These are phyloP conservation scores for Hyperoplus lanceolatus DNA, from an alignment of 2,797 vertebrate genomes.

Conservation along the genomic window DNA sequence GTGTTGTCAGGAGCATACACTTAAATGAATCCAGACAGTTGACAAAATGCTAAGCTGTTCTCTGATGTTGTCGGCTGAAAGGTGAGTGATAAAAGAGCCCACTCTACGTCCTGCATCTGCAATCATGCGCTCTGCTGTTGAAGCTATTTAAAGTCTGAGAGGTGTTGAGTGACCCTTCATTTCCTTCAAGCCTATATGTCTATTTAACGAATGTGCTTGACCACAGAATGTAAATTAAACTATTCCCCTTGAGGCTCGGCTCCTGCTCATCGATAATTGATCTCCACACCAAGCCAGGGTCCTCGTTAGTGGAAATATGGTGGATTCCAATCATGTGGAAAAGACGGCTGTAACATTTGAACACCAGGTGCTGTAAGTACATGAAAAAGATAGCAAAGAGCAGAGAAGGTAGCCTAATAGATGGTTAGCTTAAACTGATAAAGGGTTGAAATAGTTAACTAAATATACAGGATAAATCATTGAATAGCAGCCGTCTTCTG, in stretches of 20 bases:
- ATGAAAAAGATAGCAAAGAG: neutral
- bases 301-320: neutral
- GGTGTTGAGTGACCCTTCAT: conserved; percentile 52
- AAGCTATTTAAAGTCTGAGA: conserved; percentile 63
- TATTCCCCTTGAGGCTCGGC: neutral
- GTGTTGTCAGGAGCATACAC: neutral
- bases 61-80: conserved; percentile 16
- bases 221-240: conserved; percentile 24
- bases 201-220: conserved; percentile 24
- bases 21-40: neutral
- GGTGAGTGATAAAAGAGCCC: conserved; percentile 45
- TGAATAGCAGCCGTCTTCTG: neutral
- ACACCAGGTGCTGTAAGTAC: neutral
- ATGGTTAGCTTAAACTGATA: neutral
- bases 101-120: conserved; percentile 40
- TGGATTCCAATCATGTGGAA: no score
- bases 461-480: no score
- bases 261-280: neutral
- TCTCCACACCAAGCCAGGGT: neutral
- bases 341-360: neutral
- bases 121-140: conserved; percentile 35
- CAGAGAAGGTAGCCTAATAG: no score
- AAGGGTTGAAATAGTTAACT: neutral
- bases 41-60: neutral
- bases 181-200: conserved; percentile 33